Base-by-base conservation (phyloP, 37 sponge, comb jelly and placozoan species). In the Ianthella basta region DNA sequence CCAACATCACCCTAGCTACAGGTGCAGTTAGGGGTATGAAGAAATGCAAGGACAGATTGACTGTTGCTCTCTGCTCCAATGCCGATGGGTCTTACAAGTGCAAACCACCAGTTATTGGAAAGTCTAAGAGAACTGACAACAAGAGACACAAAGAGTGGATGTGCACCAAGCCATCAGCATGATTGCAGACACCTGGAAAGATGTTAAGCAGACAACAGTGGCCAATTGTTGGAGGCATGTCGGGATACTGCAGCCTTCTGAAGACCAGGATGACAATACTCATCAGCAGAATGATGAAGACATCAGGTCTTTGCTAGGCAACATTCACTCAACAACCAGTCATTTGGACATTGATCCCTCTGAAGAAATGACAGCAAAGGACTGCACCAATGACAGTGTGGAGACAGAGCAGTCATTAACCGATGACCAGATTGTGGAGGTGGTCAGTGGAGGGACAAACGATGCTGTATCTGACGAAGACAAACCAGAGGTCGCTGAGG, bases 21-120 rank as follows among this genome's bases (percentile, higher is more conserved):
- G 73, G 73, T 72, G 40, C 73, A 38, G 73, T 72, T 5, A 33
- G 73, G 37, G 73, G 73, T 20, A 32, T 40, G 36, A 83, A 83
- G 59, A 83, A 83, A 56, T 54, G 30, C 32, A 83, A 83, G 33
- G 84, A 83, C 44, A 12, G 84, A 21, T 33, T 83, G 30, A 83
- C 84, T 41, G 56, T 83, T 40, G 69, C 72, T 35, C 39, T 67
- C 10, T 67, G 72, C n/a, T 39, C 72, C 24, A 83, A 83, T 54
- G 32, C 72, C 21, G 34, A 32, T 39, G 85, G 85, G 0, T 40
- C 55, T 72, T 33, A 84, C 21, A 77, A 70, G 35, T 40, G 34
- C 27, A 67, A 83, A 72, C 84, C 84, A 27, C 72, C 69, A 1
- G 72, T 83, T 23, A 83, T 83, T 34, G 56, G 55, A n/a, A 83